Evolutionary conservation across 2,888 invertebrate species (phyloP).

Genomic region (Cheilosia impressa): DNA sequence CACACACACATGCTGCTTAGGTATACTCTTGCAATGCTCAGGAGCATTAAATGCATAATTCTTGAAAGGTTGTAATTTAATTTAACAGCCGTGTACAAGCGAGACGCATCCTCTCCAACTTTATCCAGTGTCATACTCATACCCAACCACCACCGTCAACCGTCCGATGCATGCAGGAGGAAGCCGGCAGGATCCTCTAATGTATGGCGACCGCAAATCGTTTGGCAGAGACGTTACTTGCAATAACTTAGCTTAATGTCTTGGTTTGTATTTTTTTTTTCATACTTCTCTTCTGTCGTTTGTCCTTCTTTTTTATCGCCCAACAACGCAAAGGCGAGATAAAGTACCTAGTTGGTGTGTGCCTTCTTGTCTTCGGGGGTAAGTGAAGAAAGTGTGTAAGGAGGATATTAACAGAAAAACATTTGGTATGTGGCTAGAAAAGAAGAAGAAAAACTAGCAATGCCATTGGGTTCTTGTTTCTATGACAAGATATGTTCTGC

Average conservation of each 20-base stretch:
- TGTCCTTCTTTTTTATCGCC: conserved; percentile 38
- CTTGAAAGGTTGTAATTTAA: conserved; percentile 71
- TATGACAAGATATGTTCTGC: background rate
- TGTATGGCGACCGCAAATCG: conserved; percentile 73
- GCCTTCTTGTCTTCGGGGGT: conserved; percentile 55
- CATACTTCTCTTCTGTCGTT: conserved; percentile 9
- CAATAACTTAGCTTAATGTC: conserved; percentile 74
- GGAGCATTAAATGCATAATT: conserved; percentile 72
- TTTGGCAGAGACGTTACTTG: conserved; percentile 70
- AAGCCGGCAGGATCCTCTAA: conserved; percentile 57
- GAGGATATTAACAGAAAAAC: conserved; percentile 24
- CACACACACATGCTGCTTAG: background rate
- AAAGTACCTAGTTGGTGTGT: conserved; percentile 38
- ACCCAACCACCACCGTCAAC: background rate
- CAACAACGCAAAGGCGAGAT: conserved; percentile 16
- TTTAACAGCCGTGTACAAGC: conserved; percentile 49
- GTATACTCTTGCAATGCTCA: conserved; percentile 55
- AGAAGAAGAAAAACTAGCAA: conserved; percentile 39
- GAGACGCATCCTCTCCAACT: conserved; percentile 32
- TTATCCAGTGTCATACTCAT: background rate
- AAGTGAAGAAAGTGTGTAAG: conserved; percentile 37
- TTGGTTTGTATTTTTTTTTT: conserved; percentile 19
- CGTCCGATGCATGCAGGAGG: conserved; percentile 46
- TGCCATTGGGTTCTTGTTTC: conserved; percentile 24
- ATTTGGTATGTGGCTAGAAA: conserved; percentile 25